Base-by-base conservation (phyloP, 2,113 vertebrate genomes). In the Thymallus thymallus region DNA sequence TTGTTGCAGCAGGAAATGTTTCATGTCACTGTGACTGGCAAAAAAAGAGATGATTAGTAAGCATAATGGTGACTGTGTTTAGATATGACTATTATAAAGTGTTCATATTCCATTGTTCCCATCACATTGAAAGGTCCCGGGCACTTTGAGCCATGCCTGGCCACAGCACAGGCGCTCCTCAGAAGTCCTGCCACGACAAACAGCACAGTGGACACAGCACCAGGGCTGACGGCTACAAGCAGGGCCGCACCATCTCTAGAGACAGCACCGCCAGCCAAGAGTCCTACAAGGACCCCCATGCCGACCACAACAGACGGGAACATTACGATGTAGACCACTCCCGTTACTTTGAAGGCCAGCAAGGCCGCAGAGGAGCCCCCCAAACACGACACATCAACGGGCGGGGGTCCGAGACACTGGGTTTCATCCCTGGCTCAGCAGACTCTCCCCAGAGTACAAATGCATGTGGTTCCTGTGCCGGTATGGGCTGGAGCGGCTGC, bases 391-490 rank as follows among this genome's bases (percentile, higher is more conserved):
- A 94, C 14, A 84, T 92, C 6, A 92, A 92, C 0, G 91, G 90
- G 3, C 88, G 91, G 0, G 93, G 95, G 58, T 92, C 94, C 0
- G 96, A 97, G 86, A 95, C 92, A 0, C 91, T 95, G 30, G 96
- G 95, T 75, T 96, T 99, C 72, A 94, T 99, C 78, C 96, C 97
- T 0, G 94, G 95, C 0, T 93, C 96, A 0, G 93, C 94, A 4
- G 96, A 97, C 73, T 46, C 93, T 0, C 87, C 92, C 0, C 76
- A 88, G 0, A 30, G 66, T 1, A 90, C 92, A 26, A 83, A 90
- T 24, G 76, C 89, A 0, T 97, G 97, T 6, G 91, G 91, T 73
- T 91, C 91, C 81, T 96, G 94, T n/a, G 90, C 94, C 18, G 94
- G 95, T 5, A 79, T 94, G 56, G 91, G 95, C 6, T 96, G 94